Percentiles rank a stretch among this genome's conserved stretches.
Evolutionary conservation across 1,140 invertebrate genomes (phyloP).

Genomic region (Neuroterus valhalla): DNA sequence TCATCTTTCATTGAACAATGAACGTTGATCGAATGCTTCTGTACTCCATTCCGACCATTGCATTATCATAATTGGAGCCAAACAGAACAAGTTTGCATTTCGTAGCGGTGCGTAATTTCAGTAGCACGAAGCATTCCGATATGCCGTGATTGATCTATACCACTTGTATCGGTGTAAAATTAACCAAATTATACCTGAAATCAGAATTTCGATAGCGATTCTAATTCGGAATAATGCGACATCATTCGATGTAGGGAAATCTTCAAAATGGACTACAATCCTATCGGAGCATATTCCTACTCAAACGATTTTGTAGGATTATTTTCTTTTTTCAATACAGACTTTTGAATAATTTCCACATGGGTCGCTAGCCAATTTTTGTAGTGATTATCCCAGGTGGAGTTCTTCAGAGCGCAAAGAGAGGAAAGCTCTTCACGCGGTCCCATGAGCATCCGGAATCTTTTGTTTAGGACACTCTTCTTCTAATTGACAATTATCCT

Average conservation of each 20-base stretch:
- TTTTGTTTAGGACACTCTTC: no score
- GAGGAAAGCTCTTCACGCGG: no score
- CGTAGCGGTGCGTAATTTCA: background rate
- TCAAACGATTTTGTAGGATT: no score
- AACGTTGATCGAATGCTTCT: conserved; percentile 17
- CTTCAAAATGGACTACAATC: background rate
- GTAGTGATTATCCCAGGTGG: no score
- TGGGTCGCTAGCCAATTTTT: no score
- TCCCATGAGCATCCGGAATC: no score
- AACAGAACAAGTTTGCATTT: conserved; percentile 29
- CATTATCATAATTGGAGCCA: conserved; percentile 23
- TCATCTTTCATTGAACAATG: conserved; percentile 24
- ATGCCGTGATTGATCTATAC: background rate
- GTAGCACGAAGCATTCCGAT: background rate
- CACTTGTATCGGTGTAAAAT: conserved; percentile 16
- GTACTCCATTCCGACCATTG: background rate
- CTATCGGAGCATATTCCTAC: no score
- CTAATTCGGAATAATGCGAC: background rate
- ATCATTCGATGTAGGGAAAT: background rate
- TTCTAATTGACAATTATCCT: no score
- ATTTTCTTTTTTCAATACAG: no score
- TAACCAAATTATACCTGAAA: conserved; percentile 22
- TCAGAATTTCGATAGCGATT: conserved; percentile 1
- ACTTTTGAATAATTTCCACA: no score
- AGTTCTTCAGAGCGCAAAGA: no score